These are phyloP conservation scores for Larimichthys crocea DNA, from an alignment of 2,113 vertebrate genomes.

Conservation along the genomic window DNA sequence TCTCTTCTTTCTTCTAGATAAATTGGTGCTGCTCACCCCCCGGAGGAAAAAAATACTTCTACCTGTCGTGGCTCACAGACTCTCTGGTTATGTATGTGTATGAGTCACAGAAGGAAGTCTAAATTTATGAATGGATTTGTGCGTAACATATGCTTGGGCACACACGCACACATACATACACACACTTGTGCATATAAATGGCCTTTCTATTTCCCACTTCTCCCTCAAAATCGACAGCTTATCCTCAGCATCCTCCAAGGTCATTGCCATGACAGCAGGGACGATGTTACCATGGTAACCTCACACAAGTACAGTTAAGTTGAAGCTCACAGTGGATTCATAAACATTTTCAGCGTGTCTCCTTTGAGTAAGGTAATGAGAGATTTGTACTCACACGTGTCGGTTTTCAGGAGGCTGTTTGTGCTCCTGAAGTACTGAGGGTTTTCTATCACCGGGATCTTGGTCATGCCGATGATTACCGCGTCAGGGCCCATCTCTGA, in stretches of 20 bases:
- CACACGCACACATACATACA: background rate
- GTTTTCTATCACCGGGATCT: constrained; percentile 97
- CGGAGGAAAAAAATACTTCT: background rate
- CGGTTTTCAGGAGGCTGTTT: constrained; percentile 93
- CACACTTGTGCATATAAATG: background rate
- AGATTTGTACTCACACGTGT: constrained; percentile 89
- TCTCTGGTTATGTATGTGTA: constrained; percentile 8
- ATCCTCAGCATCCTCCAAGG: constrained; percentile 46
- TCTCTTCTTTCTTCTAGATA: background rate
- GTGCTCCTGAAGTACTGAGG: constrained; percentile 97
- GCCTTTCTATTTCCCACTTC: constrained; percentile 33
- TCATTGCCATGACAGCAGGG: constrained; percentile 58
- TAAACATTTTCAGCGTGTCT: background rate
- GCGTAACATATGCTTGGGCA: background rate
- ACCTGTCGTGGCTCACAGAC: background rate
- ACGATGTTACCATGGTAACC: constrained; percentile 48
- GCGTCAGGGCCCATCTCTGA: constrained; percentile 94
- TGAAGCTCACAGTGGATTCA: background rate
- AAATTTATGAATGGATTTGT: constrained; percentile 34
- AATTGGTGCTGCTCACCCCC: background rate
- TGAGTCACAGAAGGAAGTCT: constrained; percentile 13
- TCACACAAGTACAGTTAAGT: background rate
- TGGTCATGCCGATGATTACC: constrained; percentile 97
- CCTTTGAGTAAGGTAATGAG: background rate
- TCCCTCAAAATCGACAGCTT: constrained; percentile 30